phyloP scores from a whole-genome alignment of 2,113 vertebrate species.

The Romanogobio albipinnatus region DNA sequence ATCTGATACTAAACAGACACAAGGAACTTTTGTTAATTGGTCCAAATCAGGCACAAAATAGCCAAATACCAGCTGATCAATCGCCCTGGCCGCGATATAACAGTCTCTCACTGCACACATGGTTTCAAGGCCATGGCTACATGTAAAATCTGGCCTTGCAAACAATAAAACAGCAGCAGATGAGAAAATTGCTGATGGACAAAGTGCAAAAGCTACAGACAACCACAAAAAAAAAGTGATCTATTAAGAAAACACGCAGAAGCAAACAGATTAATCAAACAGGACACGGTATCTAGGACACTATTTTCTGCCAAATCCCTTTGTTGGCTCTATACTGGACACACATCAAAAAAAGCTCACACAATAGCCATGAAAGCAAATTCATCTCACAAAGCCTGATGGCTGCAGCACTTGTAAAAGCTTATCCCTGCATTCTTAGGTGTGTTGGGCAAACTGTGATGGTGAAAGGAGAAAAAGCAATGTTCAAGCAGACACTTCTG shows the following conservation, averaged over 20 bases:
- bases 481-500: background rate
- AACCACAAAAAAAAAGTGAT: conserved; percentile 9
- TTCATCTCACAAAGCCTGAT: conserved; percentile 33
- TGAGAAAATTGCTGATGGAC: conserved; percentile 31
- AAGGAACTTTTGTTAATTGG: background rate
- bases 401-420: conserved; percentile 33
- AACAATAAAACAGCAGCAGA: conserved; percentile 38
- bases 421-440: conserved; percentile 43
- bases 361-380: conserved; percentile 34
- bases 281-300: conserved; percentile 31
- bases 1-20: background rate
- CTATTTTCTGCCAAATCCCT: conserved; percentile 27
- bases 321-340: conserved; percentile 11
- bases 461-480: background rate
- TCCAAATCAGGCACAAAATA: background rate
- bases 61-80: background rate
- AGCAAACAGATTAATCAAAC: conserved; percentile 38
- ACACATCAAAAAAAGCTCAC: conserved; percentile 47
- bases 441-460: conserved; percentile 15
- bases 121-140: conserved; percentile 7
- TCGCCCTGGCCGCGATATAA: background rate
- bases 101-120: background rate
- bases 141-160: conserved; percentile 43
- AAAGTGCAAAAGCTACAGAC: conserved; percentile 33
- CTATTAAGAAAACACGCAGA: conserved; percentile 26